Evolutionary conservation across 2,888 invertebrate genomes (phyloP).

Genomic region (Dynastes maya): DNA sequence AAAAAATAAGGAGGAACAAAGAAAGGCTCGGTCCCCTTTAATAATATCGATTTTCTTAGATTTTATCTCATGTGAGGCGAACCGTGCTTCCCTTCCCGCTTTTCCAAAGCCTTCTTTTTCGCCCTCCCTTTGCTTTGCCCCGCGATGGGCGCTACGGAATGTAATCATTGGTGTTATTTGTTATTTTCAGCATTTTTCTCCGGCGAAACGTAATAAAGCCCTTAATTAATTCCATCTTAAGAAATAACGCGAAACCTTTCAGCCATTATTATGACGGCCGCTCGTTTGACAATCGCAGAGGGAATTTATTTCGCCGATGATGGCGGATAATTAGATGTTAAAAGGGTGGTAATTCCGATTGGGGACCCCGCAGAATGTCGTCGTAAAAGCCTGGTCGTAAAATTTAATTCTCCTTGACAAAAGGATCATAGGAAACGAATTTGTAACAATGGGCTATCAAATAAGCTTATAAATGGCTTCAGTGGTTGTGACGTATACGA

Average conservation of each 20-base stretch:
- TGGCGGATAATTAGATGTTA: conserved; percentile 30
- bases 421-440: conserved; percentile 25
- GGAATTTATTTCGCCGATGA: conserved; percentile 28
- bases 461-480: neutral
- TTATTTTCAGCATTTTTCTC: conserved; percentile 46
- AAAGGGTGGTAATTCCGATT: conserved; percentile 1
- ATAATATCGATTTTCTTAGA: conserved; percentile 43
- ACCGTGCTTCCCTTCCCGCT: conserved; percentile 25
- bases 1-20: conserved; percentile 7
- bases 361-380: neutral
- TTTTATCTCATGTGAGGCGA: conserved; percentile 37
- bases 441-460: conserved; percentile 9
- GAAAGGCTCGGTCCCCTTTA: conserved; percentile 39
- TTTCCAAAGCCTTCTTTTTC: neutral
- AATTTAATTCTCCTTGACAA: conserved; percentile 27
- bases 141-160: conserved; percentile 30
- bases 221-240: conserved; percentile 40
- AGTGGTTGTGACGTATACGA: neutral
- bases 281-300: conserved; percentile 15
- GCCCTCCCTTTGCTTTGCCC: conserved; percentile 20
- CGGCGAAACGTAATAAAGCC: conserved; percentile 44
- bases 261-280: conserved; percentile 11
- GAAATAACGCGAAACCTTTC: conserved; percentile 37
- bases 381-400: conserved; percentile 23
- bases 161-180: conserved; percentile 47